Percentiles rank a stretch among this genome's conserved stretches.
These are phyloP conservation scores for Phalacrocorax aristotelis DNA, from an alignment of 2,113 vertebrate genomes.

Conservation along the genomic window DNA sequence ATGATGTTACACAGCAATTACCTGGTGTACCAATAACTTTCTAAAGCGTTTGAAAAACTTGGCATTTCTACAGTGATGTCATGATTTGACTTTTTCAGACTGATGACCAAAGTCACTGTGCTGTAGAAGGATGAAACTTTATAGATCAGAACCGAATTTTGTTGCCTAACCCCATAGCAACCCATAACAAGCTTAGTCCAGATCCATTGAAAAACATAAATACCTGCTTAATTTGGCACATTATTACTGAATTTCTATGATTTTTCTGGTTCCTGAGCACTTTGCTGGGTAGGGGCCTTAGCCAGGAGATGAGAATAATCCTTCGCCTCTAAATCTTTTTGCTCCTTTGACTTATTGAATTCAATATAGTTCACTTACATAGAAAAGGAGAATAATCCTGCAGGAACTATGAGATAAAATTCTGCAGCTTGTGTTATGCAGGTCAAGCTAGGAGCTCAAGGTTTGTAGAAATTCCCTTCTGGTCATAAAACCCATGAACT, in stretches of 20 bases:
- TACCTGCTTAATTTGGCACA: conserved; percentile 9
- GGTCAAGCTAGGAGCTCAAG: background rate
- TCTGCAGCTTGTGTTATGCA: background rate
- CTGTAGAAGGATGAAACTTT: background rate
- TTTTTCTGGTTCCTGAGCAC: background rate
- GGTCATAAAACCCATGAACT: background rate
- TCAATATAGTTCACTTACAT: background rate
- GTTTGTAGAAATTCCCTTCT: conserved; percentile 12
- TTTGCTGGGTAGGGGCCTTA: background rate
- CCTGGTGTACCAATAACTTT: background rate
- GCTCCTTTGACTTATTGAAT: background rate
- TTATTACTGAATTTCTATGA: background rate
- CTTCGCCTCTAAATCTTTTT: conserved; percentile 24
- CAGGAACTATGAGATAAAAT: background rate
- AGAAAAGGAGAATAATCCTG: conserved; percentile 9
- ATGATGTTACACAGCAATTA: background rate
- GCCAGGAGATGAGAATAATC: background rate
- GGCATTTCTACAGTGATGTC: background rate
- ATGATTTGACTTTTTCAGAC: background rate
- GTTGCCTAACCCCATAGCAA: background rate
- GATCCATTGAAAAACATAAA: background rate
- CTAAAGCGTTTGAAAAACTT: background rate
- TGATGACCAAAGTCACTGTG: background rate
- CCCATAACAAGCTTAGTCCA: background rate
- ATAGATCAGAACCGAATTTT: background rate